A percentile compares a stretch with the other conserved stretches of the same genome.
Conservation (phyloP, 2,113 vertebrate genomes). For the Brachionichthys hirsutus region DNA sequence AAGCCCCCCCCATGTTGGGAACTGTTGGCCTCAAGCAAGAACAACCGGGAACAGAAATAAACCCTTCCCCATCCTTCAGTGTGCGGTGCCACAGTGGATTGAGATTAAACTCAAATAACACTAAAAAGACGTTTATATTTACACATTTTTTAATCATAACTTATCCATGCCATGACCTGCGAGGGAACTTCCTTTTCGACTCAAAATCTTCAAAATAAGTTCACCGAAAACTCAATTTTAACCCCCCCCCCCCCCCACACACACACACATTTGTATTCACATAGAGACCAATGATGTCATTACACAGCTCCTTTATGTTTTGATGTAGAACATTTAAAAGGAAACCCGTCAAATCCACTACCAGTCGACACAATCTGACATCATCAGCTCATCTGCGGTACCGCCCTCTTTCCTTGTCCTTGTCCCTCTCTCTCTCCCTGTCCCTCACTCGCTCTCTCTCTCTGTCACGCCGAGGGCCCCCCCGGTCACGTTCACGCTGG, state of each 20-base stretch:
- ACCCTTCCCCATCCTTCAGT: too few species aligned
- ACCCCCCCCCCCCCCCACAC: too few species aligned
- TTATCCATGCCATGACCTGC: neutral
- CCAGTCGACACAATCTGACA: constrained; percentile 21
- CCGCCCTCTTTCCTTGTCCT: constrained; percentile 91
- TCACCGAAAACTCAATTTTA: too few species aligned
- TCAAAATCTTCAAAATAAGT: constrained; percentile 1
- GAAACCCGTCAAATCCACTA: constrained; percentile 9
- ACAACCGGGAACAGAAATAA: neutral
- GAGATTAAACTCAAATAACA: too few species aligned
- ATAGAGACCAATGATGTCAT: constrained; percentile 23
- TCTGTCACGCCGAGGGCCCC: constrained; percentile 78
- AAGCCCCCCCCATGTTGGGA: neutral
- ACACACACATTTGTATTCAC: constrained; percentile 23
- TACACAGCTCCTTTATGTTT: neutral
- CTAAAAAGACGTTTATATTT: too few species aligned
- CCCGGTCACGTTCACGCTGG: constrained; percentile 88
- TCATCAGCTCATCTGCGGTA: constrained; percentile 81
- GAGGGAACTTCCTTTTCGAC: constrained; percentile 15
- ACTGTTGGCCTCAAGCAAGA: neutral
- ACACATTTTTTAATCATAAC: too few species aligned
- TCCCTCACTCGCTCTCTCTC: constrained; percentile 80
- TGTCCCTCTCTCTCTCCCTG: constrained; percentile 85
- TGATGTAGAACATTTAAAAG: constrained; percentile 16
- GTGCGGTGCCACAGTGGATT: neutral